A percentile compares a stretch with the other conserved stretches of the same genome.
Conservation (phyloP, 2,797 vertebrate genomes). For the Pseudochirops corinnae region DNA sequence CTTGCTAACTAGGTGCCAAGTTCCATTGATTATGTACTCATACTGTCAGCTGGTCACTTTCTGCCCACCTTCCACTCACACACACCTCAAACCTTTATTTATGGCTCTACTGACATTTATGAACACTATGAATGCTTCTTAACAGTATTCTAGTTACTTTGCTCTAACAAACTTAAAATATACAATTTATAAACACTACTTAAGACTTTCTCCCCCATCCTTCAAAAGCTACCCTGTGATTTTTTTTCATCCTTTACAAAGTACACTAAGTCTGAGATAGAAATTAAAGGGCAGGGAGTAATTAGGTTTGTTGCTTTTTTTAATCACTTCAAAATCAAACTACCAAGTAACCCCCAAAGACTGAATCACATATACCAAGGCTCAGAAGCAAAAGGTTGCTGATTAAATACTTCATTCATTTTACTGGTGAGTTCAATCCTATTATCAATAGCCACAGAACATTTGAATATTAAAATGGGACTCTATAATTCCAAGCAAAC, state of each 20-base stretch:
- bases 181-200: slow-evolving; percentile 39
- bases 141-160: not conserved
- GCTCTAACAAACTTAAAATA: slow-evolving; percentile 27
- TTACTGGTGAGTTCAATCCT: slow-evolving; percentile 55
- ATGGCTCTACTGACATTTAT: not conserved
- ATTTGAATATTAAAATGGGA: slow-evolving; percentile 55
- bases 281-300: not conserved
- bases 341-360: slow-evolving; percentile 50
- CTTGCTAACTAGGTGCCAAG: not conserved
- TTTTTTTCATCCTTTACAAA: slow-evolving; percentile 23
- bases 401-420: slow-evolving; percentile 50
- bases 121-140: not conserved
- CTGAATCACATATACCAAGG: slow-evolving; percentile 22
- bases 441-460: slow-evolving; percentile 61
- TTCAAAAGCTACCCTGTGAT: slow-evolving; percentile 24
- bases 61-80: not conserved
- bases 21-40: not conserved
- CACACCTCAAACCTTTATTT: not conserved
- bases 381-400: slow-evolving; percentile 42
- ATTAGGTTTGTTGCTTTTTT: not conserved
- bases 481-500: slow-evolving; percentile 35
- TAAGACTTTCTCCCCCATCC: slow-evolving; percentile 28
- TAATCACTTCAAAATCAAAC: slow-evolving; percentile 55
- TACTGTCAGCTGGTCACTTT: not conserved
- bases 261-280: not conserved